These are phyloP conservation scores for Menidia beryllina DNA, from an alignment of 2,113 vertebrate species.

Conservation along the genomic window DNA sequence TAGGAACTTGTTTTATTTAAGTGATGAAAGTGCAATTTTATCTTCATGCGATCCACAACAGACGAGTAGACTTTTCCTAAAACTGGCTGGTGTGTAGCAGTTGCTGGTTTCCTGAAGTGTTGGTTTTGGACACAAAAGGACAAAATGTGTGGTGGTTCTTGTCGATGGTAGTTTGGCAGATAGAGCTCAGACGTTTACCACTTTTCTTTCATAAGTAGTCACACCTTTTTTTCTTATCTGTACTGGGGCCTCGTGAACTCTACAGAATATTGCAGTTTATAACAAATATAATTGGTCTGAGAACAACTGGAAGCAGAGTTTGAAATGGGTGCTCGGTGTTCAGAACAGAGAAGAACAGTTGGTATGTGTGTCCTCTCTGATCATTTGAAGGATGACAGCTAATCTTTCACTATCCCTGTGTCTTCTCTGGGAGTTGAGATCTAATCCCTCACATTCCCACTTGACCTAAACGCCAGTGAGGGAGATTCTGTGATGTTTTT, in stretches of 20 bases:
- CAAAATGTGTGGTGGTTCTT: background rate
- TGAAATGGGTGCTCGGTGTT: constrained; percentile 40
- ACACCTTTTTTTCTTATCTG: constrained; percentile 9
- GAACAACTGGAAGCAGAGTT: constrained; percentile 17
- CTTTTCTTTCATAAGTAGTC: constrained; percentile 11
- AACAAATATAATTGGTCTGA: constrained; percentile 8
- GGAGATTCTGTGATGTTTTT: constrained; percentile 20
- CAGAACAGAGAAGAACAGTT: constrained; percentile 37
- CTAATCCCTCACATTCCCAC: constrained; percentile 35
- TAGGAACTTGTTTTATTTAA: constrained; percentile 10
- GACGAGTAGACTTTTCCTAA: constrained; percentile 3
- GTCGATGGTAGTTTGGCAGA: background rate
- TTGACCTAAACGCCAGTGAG: constrained; percentile 12
- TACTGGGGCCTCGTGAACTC: constrained; percentile 6
- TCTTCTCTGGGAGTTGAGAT: constrained; percentile 27
- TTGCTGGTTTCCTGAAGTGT: constrained; percentile 13
- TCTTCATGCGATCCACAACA: background rate
- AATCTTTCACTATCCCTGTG: constrained; percentile 45
- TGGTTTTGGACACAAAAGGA: constrained; percentile 18
- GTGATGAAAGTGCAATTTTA: constrained; percentile 6
- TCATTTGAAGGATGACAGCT: constrained; percentile 53
- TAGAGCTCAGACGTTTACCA: background rate
- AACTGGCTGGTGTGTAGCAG: background rate
- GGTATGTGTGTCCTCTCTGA: constrained; percentile 38
- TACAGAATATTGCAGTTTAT: constrained; percentile 12